Evolutionary conservation across 2,797 vertebrate genomes (phyloP), one percentile per base, ranked within the genome.

Genomic region (Bovichtus diacanthus): DNA sequence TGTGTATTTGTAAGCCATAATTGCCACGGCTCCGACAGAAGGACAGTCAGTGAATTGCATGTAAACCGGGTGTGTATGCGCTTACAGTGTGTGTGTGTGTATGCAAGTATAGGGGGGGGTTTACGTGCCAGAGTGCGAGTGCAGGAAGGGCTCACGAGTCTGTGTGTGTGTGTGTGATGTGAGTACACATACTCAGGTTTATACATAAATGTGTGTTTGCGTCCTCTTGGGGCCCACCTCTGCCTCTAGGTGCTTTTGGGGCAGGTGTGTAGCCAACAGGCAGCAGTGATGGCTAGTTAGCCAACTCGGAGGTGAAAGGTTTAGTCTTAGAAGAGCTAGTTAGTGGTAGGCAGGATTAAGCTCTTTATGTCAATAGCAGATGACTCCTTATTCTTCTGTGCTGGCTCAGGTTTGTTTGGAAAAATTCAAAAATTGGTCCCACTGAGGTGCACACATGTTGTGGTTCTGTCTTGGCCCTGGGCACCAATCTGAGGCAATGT

Each of bases 201-300:
- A 34, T 34, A 34, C 31, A 34, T 34, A 34, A 34, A 55, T 63
- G 41, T 23, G 34, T 75, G 60, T 67, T 63, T 65, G 56, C 70
- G 84, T 78, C 81, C 92, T 90, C 90, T 18, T 75, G 91, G 90
- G 92, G 86, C 76, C 87, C 71, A 90, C 88, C 89, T 88, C 84
- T 91, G 91, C 93, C 92, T 93, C 83, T 74, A 87, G 91, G 90
- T 92, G 83, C 78, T 91, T 21, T 55, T 89, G 92, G 92, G 93
- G 93, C 95, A 96, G 94, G 94, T 95, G 94, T 90, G 90, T 92
- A 86, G 93, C 94, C 92, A 90, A 91, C 90, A 93, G 93, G 93
- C 92, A 92, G 84, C 59, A 86, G 83, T 69, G 88, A 89, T 87
- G 91, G 90, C 90, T 93, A 92, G 91, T 93, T 93, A 94, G 85